A percentile compares a stretch with the other conserved stretches of the same genome.
phyloP scores from a whole-genome alignment of 2,888 invertebrate species.

The Rhimphoctona megacephalus region DNA sequence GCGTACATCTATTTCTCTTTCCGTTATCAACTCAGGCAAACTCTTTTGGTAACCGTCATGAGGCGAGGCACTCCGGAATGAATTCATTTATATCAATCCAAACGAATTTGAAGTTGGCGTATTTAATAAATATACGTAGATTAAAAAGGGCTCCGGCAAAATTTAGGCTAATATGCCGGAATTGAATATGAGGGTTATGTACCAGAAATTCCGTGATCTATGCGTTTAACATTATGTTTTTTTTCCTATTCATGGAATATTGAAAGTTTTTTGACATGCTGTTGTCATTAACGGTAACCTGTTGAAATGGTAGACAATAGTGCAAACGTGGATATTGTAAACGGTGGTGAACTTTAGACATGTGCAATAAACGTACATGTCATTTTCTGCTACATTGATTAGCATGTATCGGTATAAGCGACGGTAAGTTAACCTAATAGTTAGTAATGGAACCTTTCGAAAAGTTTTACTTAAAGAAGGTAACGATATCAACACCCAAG shows the following conservation, averaged over 20 bases:
- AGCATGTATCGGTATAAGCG: not conserved
- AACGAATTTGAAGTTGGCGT: slow-evolving; percentile 71
- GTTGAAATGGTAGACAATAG: not conserved
- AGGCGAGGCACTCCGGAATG: slow-evolving; percentile 23
- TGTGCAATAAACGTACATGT: no score
- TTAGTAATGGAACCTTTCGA: not conserved
- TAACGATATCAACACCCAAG: not conserved
- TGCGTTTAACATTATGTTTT: not conserved
- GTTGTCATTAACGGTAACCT: not conserved
- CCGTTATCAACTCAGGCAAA: slow-evolving; percentile 39
- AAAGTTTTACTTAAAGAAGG: not conserved
- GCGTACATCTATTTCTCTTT: slow-evolving; percentile 47
- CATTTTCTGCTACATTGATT: not conserved
- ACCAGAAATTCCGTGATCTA: not conserved
- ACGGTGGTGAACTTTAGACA: not conserved
- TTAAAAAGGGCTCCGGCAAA: slow-evolving; percentile 20
- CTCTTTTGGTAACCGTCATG: slow-evolving; percentile 36
- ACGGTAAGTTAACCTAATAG: not conserved
- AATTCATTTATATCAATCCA: slow-evolving; percentile 77
- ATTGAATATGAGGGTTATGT: not conserved
- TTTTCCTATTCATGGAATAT: not conserved
- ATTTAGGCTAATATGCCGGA: not conserved
- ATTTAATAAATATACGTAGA: slow-evolving; percentile 20
- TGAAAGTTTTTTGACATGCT: not conserved
- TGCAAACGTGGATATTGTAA: not conserved